Evolutionary conservation across 1,140 invertebrate genomes (phyloP).

Genomic region (Vanessa atalanta): DNA sequence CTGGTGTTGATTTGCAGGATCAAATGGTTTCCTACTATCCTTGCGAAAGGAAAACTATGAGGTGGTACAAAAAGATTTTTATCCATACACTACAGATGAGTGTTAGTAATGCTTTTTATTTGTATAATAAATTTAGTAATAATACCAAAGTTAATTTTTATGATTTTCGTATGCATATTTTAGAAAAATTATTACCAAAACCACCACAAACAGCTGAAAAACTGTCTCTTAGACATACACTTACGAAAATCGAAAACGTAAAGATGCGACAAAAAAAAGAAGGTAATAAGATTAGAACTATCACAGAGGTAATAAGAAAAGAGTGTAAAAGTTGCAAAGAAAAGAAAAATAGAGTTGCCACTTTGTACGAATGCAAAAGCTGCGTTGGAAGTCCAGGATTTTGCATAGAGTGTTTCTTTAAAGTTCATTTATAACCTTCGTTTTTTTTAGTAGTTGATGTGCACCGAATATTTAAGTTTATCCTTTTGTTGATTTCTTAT

Average conservation of each 20-base stretch:
- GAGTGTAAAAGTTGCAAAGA: conserved; percentile 27
- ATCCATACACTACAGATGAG: conserved; percentile 46
- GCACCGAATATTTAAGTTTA: not conserved
- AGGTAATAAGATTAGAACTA: conserved; percentile 20
- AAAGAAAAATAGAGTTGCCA: conserved; percentile 25
- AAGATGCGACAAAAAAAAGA: conserved; percentile 24
- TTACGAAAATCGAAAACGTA: conserved; percentile 24
- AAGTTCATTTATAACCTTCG: not conserved
- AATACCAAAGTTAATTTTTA: conserved; percentile 40
- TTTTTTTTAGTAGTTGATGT: conserved; percentile 2
- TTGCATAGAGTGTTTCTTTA: conserved; percentile 18
- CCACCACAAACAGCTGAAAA: conserved; percentile 6
- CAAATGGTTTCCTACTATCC: conserved; percentile 38
- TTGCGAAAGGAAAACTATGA: conserved; percentile 50
- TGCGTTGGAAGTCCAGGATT: conserved; percentile 22
- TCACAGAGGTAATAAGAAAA: conserved; percentile 24
- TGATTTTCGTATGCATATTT: conserved; percentile 39
- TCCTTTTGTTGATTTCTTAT: too few species aligned
- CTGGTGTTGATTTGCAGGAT: not conserved
- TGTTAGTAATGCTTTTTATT: conserved; percentile 36
- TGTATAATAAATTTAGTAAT: conserved; percentile 42
- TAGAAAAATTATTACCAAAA: conserved; percentile 33
- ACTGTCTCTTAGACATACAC: conserved; percentile 14
- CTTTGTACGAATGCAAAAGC: conserved; percentile 22
- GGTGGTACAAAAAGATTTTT: conserved; percentile 57